These are phyloP conservation scores for Eufriesea mexicana DNA, from an alignment of 1,140 invertebrate species.

Conservation along the genomic window DNA sequence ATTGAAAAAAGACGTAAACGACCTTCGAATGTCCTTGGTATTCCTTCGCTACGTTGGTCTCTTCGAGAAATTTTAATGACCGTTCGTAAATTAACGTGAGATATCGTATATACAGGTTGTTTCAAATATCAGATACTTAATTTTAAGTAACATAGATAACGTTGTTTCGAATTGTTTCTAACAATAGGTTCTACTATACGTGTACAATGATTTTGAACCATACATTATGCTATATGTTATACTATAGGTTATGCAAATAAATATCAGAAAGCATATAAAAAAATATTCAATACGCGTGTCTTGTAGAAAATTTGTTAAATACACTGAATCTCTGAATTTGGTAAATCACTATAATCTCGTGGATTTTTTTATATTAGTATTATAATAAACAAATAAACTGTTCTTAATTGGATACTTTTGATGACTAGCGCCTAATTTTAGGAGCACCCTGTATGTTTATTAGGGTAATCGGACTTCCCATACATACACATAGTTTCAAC, in stretches of 20 bases:
- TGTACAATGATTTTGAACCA: too few species aligned
- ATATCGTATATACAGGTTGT: background rate
- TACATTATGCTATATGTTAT: too few species aligned
- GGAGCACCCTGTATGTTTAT: background rate
- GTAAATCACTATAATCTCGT: background rate
- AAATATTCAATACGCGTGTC: background rate
- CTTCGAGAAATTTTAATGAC: background rate
- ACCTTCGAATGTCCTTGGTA: background rate
- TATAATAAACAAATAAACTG: too few species aligned
- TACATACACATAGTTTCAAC: background rate
- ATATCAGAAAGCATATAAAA: too few species aligned
- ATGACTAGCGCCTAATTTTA: background rate
- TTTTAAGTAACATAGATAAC: background rate
- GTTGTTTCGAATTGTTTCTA: background rate
- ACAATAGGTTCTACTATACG: background rate
- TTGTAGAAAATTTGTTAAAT: background rate
- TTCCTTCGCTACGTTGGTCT: background rate
- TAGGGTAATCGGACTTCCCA: background rate
- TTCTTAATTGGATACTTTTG: background rate
- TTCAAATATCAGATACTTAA: background rate
- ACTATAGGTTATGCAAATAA: too few species aligned
- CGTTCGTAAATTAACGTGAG: background rate
- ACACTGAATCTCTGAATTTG: background rate
- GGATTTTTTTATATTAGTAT: background rate
- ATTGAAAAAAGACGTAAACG: background rate